These are phyloP conservation scores for Herpailurus yagouaroundi DNA, from an alignment of 2,113 vertebrate genomes.

Conservation along the genomic window DNA sequence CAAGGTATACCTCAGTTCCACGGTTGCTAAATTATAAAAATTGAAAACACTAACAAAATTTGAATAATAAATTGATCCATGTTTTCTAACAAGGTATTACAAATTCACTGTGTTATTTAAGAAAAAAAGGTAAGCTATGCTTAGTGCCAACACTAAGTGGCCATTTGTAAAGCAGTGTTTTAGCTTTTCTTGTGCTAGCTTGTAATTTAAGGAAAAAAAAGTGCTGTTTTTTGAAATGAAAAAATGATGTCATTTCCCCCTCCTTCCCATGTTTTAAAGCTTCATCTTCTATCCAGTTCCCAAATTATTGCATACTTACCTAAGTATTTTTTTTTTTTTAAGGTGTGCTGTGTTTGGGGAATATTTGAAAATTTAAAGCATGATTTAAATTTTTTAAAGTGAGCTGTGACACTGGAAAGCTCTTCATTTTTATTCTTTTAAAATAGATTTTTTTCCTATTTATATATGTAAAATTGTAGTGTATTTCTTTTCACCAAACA, in stretches of 20 bases:
- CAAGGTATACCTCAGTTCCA: constrained; percentile 99
- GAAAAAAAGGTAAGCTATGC: constrained; percentile 84
- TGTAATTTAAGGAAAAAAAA: constrained; percentile 85
- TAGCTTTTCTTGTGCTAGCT: constrained; percentile 87
- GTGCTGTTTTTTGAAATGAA: constrained; percentile 84
- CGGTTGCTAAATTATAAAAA: constrained; percentile 88
- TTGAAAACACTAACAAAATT: constrained; percentile 91
- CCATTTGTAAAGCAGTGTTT: constrained; percentile 91
- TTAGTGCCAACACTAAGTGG: constrained; percentile 89
- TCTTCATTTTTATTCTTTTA: constrained; percentile 83
- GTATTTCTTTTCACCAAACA: constrained; percentile 76
- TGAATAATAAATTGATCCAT: constrained; percentile 86
- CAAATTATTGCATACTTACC: constrained; percentile 82
- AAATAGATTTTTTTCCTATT: constrained; percentile 81
- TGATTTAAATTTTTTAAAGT: constrained; percentile 82
- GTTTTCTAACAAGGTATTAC: constrained; percentile 89
- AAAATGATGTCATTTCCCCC: constrained; percentile 48
- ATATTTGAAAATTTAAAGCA: constrained; percentile 88
- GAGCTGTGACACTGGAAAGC: constrained; percentile 90
- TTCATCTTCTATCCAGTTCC: constrained; percentile 82
- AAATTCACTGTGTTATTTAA: constrained; percentile 89
- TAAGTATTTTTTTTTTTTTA: constrained; percentile 80
- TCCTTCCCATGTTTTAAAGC: constrained; percentile 80
- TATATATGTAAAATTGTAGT: constrained; percentile 83
- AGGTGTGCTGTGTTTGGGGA: constrained; percentile 93